phyloP scores from a whole-genome alignment of 2,797 vertebrate species.

The Diglossa cyanea region DNA sequence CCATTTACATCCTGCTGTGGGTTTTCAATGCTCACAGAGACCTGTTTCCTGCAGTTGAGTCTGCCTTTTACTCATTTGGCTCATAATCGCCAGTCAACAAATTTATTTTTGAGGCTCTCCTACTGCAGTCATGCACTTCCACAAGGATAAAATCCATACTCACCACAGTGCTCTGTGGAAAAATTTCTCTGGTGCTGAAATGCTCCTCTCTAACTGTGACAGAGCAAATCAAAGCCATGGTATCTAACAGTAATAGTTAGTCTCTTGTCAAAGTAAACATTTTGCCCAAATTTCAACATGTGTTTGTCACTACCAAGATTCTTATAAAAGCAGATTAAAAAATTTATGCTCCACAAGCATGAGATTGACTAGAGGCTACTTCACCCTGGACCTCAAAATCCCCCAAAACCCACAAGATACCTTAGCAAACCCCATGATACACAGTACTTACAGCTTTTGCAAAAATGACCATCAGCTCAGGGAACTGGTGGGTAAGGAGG shows the following conservation, averaged over 20 bases:
- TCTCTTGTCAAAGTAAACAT: background rate
- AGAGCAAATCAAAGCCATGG: background rate
- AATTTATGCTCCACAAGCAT: background rate
- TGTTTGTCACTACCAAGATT: background rate
- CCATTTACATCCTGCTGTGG: background rate
- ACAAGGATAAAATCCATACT: background rate
- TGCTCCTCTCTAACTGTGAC: background rate
- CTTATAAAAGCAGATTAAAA: background rate
- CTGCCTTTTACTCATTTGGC: background rate
- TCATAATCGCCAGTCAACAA: background rate
- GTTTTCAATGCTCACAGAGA: background rate
- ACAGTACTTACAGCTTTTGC: conserved; percentile 92
- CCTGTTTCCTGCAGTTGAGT: background rate
- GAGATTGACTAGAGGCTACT: background rate
- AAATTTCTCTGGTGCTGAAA: background rate
- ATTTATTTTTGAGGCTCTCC: background rate
- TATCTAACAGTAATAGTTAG: background rate
- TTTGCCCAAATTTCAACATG: background rate
- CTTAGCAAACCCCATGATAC: conserved; percentile 3
- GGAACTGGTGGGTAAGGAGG: conserved; percentile 97
- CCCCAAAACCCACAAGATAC: background rate
- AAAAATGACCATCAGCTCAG: conserved; percentile 96
- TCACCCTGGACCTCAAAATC: background rate
- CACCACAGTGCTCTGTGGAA: background rate
- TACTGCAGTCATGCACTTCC: background rate